phyloP scores from a whole-genome alignment of 2,888 invertebrate genomes.

The Therioaphis trifolii region DNA sequence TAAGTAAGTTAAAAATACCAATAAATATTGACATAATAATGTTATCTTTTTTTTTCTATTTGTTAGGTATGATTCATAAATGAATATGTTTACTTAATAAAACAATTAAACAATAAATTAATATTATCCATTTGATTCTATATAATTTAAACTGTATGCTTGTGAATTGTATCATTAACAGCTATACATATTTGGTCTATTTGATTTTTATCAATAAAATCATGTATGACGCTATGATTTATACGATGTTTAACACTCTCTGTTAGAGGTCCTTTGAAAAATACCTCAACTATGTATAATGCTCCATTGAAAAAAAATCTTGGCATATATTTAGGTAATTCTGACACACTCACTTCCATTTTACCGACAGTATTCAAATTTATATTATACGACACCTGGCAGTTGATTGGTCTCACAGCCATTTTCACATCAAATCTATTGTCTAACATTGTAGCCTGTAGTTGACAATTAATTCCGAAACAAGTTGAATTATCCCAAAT shows the following conservation, averaged over 20 bases:
- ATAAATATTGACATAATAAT: background rate
- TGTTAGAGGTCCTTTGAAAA: conserved; percentile 53
- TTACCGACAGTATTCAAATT: conserved; percentile 48
- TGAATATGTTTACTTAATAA: background rate
- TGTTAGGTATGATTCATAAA: too few species aligned
- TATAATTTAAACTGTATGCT: background rate
- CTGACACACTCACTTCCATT: conserved; percentile 48
- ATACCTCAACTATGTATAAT: conserved; percentile 47
- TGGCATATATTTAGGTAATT: conserved; percentile 49
- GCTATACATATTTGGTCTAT: conserved; percentile 46
- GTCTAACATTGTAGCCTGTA: conserved; percentile 44
- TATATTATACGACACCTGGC: conserved; percentile 47
- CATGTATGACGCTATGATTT: conserved; percentile 44
- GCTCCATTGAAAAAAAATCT: conserved; percentile 52
- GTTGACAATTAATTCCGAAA: conserved; percentile 45
- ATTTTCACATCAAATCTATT: conserved; percentile 53
- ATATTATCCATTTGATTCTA: background rate
- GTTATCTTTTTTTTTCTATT: background rate
- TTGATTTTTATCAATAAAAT: conserved; percentile 55
- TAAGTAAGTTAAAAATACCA: background rate
- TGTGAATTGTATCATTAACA: conserved; percentile 28
- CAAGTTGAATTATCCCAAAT: conserved; percentile 54
- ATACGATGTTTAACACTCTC: conserved; percentile 54
- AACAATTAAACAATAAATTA: background rate
- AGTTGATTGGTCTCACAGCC: conserved; percentile 51